Conservation (phyloP, 2,797 vertebrate genomes). For the Dipus sagitta region DNA sequence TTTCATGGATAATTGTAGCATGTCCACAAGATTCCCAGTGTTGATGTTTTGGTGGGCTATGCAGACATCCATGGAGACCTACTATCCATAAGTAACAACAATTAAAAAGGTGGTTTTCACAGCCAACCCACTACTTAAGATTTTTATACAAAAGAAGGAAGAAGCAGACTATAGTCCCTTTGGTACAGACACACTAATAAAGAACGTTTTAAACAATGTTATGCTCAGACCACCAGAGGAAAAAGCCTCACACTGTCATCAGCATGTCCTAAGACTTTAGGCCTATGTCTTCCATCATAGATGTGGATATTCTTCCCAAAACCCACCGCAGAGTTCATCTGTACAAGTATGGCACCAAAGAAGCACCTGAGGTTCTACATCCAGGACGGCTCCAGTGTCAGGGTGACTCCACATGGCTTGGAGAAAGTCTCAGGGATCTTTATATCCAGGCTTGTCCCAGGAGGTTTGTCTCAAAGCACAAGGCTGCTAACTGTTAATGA, state of each 20-base stretch:
- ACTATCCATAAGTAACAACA: too few species aligned
- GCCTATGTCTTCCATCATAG: constrained; percentile 98
- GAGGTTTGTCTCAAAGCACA: constrained; percentile 96
- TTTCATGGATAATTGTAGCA: too few species aligned
- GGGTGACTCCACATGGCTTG: constrained; percentile 95
- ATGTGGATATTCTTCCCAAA: constrained; percentile 97
- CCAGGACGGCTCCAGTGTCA: constrained; percentile 96
- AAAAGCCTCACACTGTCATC: constrained; percentile 95
- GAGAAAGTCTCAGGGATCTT: constrained; percentile 98
- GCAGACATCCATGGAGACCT: too few species aligned
- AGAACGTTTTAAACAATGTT: constrained; percentile 95
- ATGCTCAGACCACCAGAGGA: constrained; percentile 93
- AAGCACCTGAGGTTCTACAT: constrained; percentile 98
- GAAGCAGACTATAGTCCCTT: constrained; percentile 97
- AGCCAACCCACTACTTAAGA: constrained; percentile 54
- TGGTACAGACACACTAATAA: constrained; percentile 94
- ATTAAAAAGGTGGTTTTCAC: neutral
- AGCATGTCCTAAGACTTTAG: constrained; percentile 97
- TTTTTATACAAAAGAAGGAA: constrained; percentile 88
- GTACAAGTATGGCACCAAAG: constrained; percentile 97
- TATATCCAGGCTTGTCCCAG: constrained; percentile 96
- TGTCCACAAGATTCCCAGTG: too few species aligned
- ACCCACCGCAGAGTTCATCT: constrained; percentile 96
- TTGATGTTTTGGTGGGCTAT: too few species aligned
- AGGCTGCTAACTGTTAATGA: constrained; percentile 97